Percentiles rank a stretch among this genome's conserved stretches.
These are phyloP conservation scores for Camelus bactrianus DNA, from an alignment of 2,113 vertebrate genomes.

Conservation along the genomic window DNA sequence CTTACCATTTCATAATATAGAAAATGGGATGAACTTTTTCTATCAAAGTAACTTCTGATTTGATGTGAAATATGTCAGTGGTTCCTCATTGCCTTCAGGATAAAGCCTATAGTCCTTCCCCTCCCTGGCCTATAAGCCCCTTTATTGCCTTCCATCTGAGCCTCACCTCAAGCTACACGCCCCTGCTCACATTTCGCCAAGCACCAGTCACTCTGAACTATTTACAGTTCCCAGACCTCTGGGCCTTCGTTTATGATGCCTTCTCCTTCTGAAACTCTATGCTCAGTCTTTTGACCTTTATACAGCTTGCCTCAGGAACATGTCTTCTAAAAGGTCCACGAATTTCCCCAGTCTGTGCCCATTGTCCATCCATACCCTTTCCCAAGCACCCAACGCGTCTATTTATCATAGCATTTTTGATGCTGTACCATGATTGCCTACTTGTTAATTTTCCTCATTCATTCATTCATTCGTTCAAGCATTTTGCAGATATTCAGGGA, in stretches of 20 bases:
- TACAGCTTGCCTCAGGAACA: background rate
- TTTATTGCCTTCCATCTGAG: background rate
- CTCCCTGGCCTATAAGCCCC: accelerated
- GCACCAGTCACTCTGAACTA: background rate
- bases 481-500: background rate
- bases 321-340: background rate
- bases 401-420: background rate
- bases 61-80: background rate
- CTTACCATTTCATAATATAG: background rate
- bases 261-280: background rate
- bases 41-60: background rate
- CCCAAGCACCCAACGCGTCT: background rate
- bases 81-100: background rate
- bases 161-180: background rate
- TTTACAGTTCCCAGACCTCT: background rate
- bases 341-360: background rate
- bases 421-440: background rate
- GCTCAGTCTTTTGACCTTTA: background rate
- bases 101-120: background rate
- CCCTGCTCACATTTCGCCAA: background rate
- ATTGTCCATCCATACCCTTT: background rate
- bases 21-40: background rate
- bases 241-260: background rate
- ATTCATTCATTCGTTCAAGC: background rate
- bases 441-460: background rate